Evolutionary conservation across 2,113 vertebrate species (phyloP).

Genomic region (Cynoglossus semilaevis): DNA sequence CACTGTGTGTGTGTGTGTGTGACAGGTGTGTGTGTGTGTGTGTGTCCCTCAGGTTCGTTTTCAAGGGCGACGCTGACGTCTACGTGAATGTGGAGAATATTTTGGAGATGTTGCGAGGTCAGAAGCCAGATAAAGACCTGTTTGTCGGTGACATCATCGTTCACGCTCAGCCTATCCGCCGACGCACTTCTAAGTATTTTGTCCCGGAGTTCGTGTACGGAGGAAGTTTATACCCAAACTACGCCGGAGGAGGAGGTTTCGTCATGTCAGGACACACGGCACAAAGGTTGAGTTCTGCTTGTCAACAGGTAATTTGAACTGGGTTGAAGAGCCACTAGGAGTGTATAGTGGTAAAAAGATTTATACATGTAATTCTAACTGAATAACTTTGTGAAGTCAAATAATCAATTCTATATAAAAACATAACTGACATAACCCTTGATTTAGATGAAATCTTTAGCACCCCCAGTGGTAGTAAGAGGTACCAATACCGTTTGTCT

Average conservation of each 20-base stretch:
- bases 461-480: too few species aligned
- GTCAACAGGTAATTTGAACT: slow-evolving; percentile 71
- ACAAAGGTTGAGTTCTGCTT: slow-evolving; percentile 80
- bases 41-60: slow-evolving; percentile 80
- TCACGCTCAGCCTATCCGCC: slow-evolving; percentile 87
- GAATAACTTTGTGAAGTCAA: too few species aligned
- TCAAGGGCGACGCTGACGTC: slow-evolving; percentile 92
- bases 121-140: slow-evolving; percentile 75
- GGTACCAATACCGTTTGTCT: too few species aligned
- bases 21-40: neutral
- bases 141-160: slow-evolving; percentile 94
- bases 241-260: slow-evolving; percentile 92
- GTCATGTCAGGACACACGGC: slow-evolving; percentile 87
- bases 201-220: slow-evolving; percentile 90
- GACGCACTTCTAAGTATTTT: slow-evolving; percentile 87
- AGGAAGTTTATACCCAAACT: slow-evolving; percentile 84
- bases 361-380: too few species aligned
- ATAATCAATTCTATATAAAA: too few species aligned
- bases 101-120: slow-evolving; percentile 82
- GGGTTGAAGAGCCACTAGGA: too few species aligned
- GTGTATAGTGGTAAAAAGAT: too few species aligned
- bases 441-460: too few species aligned
- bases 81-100: slow-evolving; percentile 94
- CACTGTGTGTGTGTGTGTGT: neutral
- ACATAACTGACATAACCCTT: too few species aligned